Base-by-base conservation (phyloP, 2,888 invertebrate genomes). In the Micoletzkya japonica region DNA sequence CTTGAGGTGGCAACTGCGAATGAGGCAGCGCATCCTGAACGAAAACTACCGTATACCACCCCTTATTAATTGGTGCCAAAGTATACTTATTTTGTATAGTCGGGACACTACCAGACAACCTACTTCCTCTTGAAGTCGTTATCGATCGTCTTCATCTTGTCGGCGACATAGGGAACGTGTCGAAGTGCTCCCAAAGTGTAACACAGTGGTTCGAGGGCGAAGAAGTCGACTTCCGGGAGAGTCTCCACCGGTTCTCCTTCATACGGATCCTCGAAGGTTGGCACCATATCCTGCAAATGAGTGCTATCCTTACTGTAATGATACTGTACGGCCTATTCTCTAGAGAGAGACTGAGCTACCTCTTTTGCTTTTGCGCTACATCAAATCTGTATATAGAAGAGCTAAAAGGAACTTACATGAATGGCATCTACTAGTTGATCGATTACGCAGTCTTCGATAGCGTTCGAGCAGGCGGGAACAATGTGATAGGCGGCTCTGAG, bases 1-100 rank as follows among this genome's bases (percentile, higher is more conserved):
- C 28, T 61, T 61, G 26, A 64, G 34, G 7, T 64, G 64, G 24
- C 64, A 64, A 36, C 30, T 36, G 2, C 64, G 64, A 44, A 64
- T 36, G 50, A 64, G 64, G 28, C 28, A 52, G 20, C 64, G 64
- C 52, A 64, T 24, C 39, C 64, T 64, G 50, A 2, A 64, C 14
- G n/a, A 17, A n/a, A 28, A 34, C 17, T 39, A 39, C 17, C 17
- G 39, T 39, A 39, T 10, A 39, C 7, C 39, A 39, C 39, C 17
- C 39, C 39, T 39, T 39, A 17, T 39, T 39, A 7, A 39, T 10
- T 52, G 6, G 24, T 6, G 6, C 14, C 14, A 6, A 14, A 52
- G 10, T 7, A 52, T n/a, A 52, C 6, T 6, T n/a, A n/a, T 52
- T 14, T n/a, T 17, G 4, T 6, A n/a, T 14, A 52, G 52, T 26